A percentile compares a stretch with the other conserved stretches of the same genome.
Evolutionary conservation across 1,140 invertebrate genomes (phyloP).

Genomic region (Drosophila sulfurigaster): DNA sequence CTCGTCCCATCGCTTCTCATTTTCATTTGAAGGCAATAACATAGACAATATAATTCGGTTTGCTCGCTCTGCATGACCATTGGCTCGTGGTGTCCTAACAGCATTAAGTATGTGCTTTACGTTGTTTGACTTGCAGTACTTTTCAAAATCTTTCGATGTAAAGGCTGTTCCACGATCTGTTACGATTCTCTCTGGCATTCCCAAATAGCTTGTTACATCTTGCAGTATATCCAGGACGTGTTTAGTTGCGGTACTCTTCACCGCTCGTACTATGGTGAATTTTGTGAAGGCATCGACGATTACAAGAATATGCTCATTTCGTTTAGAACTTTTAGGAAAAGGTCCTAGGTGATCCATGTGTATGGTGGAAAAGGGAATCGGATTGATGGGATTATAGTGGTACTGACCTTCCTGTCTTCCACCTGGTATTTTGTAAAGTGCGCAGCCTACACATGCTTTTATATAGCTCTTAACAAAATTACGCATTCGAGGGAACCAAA

Average conservation of each 20-base stretch:
- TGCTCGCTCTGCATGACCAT: neutral
- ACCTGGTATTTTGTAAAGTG: slow-evolving; percentile 10
- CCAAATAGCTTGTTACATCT: slow-evolving; percentile 3
- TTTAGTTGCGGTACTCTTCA: slow-evolving; percentile 14
- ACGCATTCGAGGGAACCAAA: slow-evolving; percentile 23
- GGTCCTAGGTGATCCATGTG: slow-evolving; percentile 69
- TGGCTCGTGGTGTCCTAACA: too few relatives aligned
- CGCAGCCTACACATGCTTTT: neutral
- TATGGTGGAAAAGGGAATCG: slow-evolving; percentile 48
- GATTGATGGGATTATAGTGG: slow-evolving; percentile 45
- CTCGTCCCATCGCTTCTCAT: slow-evolving; percentile 29
- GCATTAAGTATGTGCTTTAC: too few relatives aligned
- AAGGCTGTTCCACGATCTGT: too few relatives aligned
- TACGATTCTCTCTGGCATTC: neutral
- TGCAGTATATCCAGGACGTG: slow-evolving; percentile 17
- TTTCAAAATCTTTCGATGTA: too few relatives aligned
- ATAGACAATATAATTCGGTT: slow-evolving; percentile 7
- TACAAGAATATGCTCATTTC: too few relatives aligned
- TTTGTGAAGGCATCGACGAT: too few relatives aligned
- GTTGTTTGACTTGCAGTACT: too few relatives aligned
- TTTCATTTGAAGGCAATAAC: slow-evolving; percentile 17
- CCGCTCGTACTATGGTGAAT: too few relatives aligned
- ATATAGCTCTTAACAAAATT: slow-evolving; percentile 31
- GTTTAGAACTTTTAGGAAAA: slow-evolving; percentile 40
- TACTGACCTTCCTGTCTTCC: slow-evolving; percentile 9